Evolutionary conservation across 2,113 vertebrate genomes (phyloP).

Genomic region (Carassius auratus): DNA sequence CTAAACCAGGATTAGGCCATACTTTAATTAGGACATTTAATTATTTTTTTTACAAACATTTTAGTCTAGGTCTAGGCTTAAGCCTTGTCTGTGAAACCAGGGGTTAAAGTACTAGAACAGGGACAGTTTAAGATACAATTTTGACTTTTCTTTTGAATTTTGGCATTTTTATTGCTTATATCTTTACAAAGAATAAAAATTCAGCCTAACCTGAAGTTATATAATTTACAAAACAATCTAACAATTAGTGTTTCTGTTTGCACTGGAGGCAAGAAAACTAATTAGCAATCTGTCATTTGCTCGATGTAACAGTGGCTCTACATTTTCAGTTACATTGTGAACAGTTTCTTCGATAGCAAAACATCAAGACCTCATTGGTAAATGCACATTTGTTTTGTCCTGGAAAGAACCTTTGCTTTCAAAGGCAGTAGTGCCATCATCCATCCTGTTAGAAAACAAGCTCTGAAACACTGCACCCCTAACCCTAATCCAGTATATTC

Average conservation of each 20-base stretch:
- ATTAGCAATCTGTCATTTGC: neutral
- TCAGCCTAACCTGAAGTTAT: neutral
- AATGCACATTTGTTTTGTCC: neutral
- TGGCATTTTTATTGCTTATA: constrained; percentile 8
- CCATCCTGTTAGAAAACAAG: neutral
- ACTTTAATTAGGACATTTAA: no score
- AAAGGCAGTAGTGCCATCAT: neutral
- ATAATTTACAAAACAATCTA: neutral
- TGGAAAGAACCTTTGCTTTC: neutral
- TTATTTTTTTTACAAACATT: no score
- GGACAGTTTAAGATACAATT: neutral
- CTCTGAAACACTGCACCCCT: neutral
- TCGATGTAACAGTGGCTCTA: constrained; percentile 1
- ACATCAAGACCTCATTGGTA: neutral
- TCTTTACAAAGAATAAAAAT: constrained; percentile 4
- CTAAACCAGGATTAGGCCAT: no score
- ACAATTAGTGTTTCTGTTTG: constrained; percentile 11
- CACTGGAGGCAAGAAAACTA: neutral
- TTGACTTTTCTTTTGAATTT: neutral
- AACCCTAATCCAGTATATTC: neutral
- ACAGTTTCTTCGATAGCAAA: neutral
- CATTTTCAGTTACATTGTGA: neutral
- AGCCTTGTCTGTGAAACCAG: no score
- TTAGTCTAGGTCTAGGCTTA: no score
- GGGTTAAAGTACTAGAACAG: neutral